Conservation (phyloP, 2,113 vertebrate genomes). For the Orycteropus afer region DNA sequence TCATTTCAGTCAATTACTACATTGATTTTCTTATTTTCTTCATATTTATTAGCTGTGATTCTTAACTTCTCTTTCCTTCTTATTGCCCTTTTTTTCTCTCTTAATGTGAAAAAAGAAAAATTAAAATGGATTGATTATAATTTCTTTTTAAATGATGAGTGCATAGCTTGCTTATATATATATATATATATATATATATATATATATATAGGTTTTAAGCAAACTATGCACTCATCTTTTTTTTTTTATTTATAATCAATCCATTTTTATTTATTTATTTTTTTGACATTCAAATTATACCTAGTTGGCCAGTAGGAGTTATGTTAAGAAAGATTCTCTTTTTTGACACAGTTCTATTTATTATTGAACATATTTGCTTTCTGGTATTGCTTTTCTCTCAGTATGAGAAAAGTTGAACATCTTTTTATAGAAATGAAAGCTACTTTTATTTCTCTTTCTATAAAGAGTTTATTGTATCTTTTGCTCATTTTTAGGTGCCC, state of each 20-base stretch:
- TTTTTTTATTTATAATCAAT: no score
- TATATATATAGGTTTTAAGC: no score
- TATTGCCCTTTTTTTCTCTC: neutral
- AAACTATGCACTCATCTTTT: neutral
- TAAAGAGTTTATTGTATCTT: neutral
- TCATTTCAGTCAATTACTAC: neutral
- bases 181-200: no score
- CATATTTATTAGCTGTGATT: neutral
- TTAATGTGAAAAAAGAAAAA: no score
- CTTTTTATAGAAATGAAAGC: neutral
- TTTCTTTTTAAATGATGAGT: no score
- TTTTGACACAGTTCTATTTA: neutral
- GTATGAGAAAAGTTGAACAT: neutral
- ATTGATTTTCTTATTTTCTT: neutral
- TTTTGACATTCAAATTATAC: neutral
- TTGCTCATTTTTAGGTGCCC: neutral
- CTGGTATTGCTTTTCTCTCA: neutral
- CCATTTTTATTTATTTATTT: no score
- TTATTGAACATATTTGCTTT: neutral
- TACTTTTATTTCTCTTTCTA: neutral
- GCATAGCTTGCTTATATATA: no score
- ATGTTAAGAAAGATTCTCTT: neutral
- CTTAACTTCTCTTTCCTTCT: neutral
- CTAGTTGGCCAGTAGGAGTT: neutral
- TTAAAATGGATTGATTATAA: no score